Base-by-base conservation (phyloP, 2,888 invertebrate species). In the Tryphoninae sp. region DNA sequence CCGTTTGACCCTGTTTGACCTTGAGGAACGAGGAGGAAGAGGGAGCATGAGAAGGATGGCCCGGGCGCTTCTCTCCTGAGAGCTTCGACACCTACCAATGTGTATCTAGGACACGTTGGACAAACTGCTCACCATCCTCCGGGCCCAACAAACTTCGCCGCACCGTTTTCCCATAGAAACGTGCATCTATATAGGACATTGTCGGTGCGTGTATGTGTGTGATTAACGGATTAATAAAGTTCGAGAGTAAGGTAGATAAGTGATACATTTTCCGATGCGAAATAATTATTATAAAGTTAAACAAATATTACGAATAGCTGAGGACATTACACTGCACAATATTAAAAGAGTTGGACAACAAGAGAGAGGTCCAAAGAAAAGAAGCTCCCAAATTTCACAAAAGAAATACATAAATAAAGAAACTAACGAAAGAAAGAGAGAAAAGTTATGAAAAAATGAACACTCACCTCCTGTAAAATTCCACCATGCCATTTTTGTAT, bases 401-500 rank as follows among this genome's bases (percentile, higher is more conserved):
- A 45, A 61, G 33, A 26, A 68, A 26, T n/a, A 16, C 23, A 1
- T 26, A 45, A 9, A 71, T 13, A 71, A 13, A 45, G 58, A 62
- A 51, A 77, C 69, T 49, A 55, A 26, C 55, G n/a, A 58, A 45
- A 16, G 68, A 78, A 33, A 4, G 53, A 84, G 78, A 85, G 82
- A 84, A 82, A 89, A 90, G 88, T 90, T 90, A 88, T 26, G 76
- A 87, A 89, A 33, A 89, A 89, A 90, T 90, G 86, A 89, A 87
- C 86, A 92, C 92, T 92, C 92, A 92, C 92, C 92, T 92, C 91
- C 91, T 92, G 89, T 87, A 87, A 88, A 91, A 90, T 89, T 89
- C 89, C 91, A 89, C 88, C 91, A 91, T 92, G 91, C 91, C 91
- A 91, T 90, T 90, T 85, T 86, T 84, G 84, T 83, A 88, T 89